phyloP scores from a whole-genome alignment of 2,797 vertebrate species.

The Eulemur rubriventer region DNA sequence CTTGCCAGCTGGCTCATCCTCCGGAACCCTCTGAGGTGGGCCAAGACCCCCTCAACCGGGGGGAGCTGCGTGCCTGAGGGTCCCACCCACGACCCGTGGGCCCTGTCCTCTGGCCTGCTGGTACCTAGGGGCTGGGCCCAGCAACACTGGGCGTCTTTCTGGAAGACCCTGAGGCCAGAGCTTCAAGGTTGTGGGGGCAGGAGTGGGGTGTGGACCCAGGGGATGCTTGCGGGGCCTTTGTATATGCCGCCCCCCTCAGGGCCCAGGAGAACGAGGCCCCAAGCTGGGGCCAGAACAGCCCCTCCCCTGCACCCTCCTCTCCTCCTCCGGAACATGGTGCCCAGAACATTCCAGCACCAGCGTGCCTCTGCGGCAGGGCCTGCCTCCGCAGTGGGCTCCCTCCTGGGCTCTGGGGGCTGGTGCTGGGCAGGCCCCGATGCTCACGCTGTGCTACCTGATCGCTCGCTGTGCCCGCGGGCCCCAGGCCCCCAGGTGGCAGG shows the following conservation, averaged over 20 bases:
- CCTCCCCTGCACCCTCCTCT: constrained; percentile 37
- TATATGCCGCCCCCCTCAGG: constrained; percentile 16
- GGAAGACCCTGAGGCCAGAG: constrained; percentile 70
- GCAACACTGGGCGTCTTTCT: constrained; percentile 77
- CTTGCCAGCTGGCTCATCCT: fast-evolving
- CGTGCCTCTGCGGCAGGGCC: background rate
- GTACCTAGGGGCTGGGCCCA: constrained; percentile 73
- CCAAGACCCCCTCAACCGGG: too few relatives aligned
- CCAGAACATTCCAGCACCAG: constrained; percentile 46
- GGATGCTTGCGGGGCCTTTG: background rate
- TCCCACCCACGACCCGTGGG: background rate
- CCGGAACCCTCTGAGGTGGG: background rate
- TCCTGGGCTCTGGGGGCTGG: background rate
- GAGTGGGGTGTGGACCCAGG: background rate
- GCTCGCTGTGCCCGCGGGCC: constrained; percentile 67
- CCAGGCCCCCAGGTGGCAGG: constrained; percentile 46
- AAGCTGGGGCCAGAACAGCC: background rate
- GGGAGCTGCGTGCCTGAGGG: background rate
- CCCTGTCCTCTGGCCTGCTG: constrained; percentile 18
- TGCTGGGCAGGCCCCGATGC: constrained; percentile 64
- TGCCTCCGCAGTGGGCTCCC: background rate
- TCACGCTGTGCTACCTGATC: constrained; percentile 82
- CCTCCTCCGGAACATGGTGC: constrained; percentile 39
- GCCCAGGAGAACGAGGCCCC: background rate
- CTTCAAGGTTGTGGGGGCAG: background rate